These are phyloP conservation scores for Galendromus occidentalis DNA, from an alignment of 1,140 invertebrate genomes.

Conservation along the genomic window DNA sequence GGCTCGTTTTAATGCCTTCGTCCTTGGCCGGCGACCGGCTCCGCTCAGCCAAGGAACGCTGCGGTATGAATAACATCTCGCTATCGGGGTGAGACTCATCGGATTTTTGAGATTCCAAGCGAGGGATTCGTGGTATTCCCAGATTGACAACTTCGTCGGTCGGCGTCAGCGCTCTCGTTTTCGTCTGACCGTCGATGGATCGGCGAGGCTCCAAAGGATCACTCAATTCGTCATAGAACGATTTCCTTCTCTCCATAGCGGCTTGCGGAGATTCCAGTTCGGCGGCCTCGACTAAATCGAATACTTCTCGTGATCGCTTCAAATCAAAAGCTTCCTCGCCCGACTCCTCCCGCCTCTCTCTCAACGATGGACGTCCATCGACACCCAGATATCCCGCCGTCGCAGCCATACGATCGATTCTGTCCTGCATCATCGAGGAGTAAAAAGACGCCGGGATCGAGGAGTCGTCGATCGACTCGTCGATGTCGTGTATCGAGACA, in stretches of 20 bases:
- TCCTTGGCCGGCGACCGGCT: not conserved
- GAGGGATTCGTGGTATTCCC: not conserved
- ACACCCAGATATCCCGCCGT: too few relatives aligned
- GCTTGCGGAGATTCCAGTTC: not conserved
- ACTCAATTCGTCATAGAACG: constrained; percentile 7
- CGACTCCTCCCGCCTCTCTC: not conserved
- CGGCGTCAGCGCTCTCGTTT: not conserved
- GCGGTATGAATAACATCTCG: not conserved
- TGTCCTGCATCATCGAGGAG: not conserved
- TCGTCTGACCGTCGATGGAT: not conserved
- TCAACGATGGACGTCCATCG: too few relatives aligned
- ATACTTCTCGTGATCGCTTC: not conserved
- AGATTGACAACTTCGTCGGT: not conserved
- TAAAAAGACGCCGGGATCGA: not conserved
- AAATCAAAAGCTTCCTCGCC: not conserved
- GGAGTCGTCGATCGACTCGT: not conserved
- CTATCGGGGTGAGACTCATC: not conserved
- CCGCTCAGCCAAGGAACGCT: not conserved
- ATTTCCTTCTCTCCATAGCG: not conserved
- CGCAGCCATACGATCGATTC: too few relatives aligned
- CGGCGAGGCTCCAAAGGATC: not conserved
- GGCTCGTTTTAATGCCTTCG: not conserved
- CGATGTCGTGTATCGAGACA: constrained; percentile 1
- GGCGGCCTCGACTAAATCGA: not conserved
- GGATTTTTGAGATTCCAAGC: not conserved